phyloP scores from a whole-genome alignment of 2,113 vertebrate species.

The Cepphus grylle region DNA sequence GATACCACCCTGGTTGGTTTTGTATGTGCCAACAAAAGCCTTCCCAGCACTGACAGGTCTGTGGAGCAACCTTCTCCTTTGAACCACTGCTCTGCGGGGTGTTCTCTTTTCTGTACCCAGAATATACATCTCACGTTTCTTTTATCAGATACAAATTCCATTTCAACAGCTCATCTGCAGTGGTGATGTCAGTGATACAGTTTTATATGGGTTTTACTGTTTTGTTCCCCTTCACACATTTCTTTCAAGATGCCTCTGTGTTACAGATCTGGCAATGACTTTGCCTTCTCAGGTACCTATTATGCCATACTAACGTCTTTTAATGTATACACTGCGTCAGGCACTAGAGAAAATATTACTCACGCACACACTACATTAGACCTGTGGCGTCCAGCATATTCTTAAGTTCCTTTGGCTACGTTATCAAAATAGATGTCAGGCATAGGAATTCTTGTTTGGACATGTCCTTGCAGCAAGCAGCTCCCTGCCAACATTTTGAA shows the following conservation, averaged over 20 bases:
- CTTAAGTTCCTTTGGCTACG: background rate
- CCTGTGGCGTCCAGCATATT: background rate
- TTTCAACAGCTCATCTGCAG: background rate
- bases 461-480: background rate
- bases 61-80: background rate
- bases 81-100: fast-evolving
- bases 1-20: background rate
- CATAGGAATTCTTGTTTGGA: background rate
- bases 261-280: background rate
- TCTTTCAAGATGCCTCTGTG: background rate
- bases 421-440: background rate
- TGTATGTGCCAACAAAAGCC: background rate
- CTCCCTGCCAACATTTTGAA: background rate
- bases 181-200: background rate
- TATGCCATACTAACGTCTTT: background rate
- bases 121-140: background rate
- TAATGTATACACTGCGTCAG: background rate
- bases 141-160: background rate
- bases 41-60: background rate
- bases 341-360: background rate
- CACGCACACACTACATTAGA: background rate
- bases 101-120: background rate
- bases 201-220: background rate
- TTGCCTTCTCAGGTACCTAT: background rate
- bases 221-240: background rate